Base-by-base conservation (phyloP, 2,888 invertebrate genomes). In the Eristalinus sepulchralis region DNA sequence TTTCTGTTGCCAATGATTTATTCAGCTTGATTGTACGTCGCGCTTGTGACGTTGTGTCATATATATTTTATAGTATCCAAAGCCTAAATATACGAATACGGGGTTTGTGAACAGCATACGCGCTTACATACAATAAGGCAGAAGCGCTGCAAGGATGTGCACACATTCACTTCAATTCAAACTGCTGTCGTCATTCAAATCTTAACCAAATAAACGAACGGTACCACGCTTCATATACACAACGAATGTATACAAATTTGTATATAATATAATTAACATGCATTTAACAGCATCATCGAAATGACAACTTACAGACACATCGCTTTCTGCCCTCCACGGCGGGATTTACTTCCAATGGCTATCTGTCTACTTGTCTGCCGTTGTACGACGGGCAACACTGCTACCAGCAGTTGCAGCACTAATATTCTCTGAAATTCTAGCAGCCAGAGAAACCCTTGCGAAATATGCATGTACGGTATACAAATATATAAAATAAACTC, bases 401-500 rank as follows among this genome's bases (percentile, higher is more conserved):
- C 2, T 31, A 31, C 4, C 47, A 17, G 17, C 47, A 17, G 17
- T n/a, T 3, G 13, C n/a, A n/a, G 4, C n/a, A 47, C 39, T 17
- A 47, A 57, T 60, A 77, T 75, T 77, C 67, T 73, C 77, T 81
- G 59, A 62, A 76, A 68, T 39, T 72, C 24, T 68, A 68, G 31
- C 39, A 59, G 62, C 20, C 33, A 47, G 78, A 59, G 83, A 66
- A 70, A 72, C 53, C 10, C 71, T 66, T 66, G 36, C 73, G 64
- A 77, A 82, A 57, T 82, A 82, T 82, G 68, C 73, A 85, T 70
- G 83, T 10, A 70, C 57, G 73, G 53, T 78, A 39, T 68, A 70
- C 82, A 86, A 82, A 86, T 85, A 75, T 75, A 86, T 82, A 86
- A 82, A 86, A 86, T 82, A 82, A 82, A 82, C 79, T 83, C 66